Evolutionary conservation across 2,113 vertebrate genomes (phyloP).

Genomic region (Zapornia atra): DNA sequence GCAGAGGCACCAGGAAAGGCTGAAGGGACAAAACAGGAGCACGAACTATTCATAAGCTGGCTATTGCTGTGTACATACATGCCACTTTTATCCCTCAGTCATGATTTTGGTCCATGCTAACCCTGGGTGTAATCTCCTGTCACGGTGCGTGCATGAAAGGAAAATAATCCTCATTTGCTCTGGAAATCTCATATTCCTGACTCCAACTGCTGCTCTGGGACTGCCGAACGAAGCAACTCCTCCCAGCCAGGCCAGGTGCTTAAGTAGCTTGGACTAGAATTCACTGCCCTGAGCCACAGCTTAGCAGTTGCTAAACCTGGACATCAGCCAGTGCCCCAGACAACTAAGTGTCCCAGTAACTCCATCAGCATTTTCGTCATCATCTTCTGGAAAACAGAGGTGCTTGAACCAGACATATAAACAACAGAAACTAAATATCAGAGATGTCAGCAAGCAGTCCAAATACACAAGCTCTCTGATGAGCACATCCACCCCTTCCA

Average conservation of each 20-base stretch:
- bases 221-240: background rate
- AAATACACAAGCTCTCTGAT: background rate
- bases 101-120: background rate
- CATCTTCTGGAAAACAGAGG: background rate
- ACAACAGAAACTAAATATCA: background rate
- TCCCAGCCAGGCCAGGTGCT: conserved; percentile 16
- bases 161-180: background rate
- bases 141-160: background rate
- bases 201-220: background rate
- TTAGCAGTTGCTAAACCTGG: background rate
- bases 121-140: background rate
- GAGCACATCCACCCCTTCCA: background rate
- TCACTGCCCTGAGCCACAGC: background rate
- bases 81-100: background rate
- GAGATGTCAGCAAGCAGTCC: background rate
- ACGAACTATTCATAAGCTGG: background rate
- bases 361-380: background rate
- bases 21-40: background rate
- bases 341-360: background rate
- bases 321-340: background rate
- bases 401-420: background rate
- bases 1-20: background rate
- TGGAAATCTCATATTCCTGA: background rate
- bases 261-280: conserved; percentile 4
- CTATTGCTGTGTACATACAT: background rate